These are phyloP conservation scores for Matsumurasca onukii DNA, from an alignment of 1,140 invertebrate genomes.

Conservation along the genomic window DNA sequence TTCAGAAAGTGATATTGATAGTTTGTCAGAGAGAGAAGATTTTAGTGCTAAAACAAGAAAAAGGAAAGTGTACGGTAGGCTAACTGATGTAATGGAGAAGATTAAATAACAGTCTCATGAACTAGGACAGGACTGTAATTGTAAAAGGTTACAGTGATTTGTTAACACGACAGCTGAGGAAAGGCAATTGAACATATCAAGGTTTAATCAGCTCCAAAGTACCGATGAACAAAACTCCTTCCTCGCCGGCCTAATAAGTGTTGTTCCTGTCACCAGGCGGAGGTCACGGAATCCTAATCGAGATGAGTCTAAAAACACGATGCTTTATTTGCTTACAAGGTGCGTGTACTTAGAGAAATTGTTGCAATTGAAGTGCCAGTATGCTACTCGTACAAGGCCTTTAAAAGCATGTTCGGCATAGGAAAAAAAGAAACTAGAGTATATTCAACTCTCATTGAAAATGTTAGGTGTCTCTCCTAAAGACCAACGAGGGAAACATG, in stretches of 20 bases:
- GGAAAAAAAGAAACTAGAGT: no score
- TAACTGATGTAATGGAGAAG: no score
- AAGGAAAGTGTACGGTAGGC: neutral
- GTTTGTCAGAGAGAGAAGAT: neutral
- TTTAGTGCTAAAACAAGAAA: conserved; percentile 5
- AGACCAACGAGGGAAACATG: no score
- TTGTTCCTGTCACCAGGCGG: neutral
- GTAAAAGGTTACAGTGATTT: neutral
- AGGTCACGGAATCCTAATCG: neutral
- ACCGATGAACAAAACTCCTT: conserved; percentile 8
- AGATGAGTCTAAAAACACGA: conserved; percentile 1
- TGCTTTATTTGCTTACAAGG: neutral
- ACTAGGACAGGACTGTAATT: neutral
- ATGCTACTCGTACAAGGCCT: neutral
- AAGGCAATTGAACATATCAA: neutral
- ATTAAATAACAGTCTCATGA: neutral
- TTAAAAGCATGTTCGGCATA: no score
- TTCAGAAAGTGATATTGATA: no score
- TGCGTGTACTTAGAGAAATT: no score
- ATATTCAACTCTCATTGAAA: no score
- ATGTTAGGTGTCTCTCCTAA: no score
- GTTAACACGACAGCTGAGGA: no score
- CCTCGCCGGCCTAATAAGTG: neutral
- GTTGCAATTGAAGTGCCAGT: conserved; percentile 2
- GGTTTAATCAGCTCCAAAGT: conserved; percentile 9